These are phyloP conservation scores for Rhineura floridana DNA, from an alignment of 2,113 vertebrate species.

Conservation along the genomic window DNA sequence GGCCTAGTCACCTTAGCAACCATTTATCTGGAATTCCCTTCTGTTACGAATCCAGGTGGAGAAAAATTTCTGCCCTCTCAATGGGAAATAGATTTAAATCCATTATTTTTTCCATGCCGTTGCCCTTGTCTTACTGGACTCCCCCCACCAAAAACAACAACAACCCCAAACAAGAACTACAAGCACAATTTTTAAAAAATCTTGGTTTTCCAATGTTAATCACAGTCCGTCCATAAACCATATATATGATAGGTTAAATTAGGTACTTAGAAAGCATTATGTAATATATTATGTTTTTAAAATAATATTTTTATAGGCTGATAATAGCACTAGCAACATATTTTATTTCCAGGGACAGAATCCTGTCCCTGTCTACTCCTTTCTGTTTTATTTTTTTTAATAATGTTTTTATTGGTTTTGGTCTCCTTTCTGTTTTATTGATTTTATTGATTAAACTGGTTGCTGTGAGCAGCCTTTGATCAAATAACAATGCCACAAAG, in stretches of 20 bases:
- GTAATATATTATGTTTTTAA: neutral
- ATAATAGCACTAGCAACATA: constrained; percentile 7
- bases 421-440: neutral
- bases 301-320: neutral
- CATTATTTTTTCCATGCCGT: no score
- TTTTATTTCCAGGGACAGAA: constrained; percentile 1
- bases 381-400: no score
- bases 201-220: neutral
- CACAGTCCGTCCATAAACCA: neutral
- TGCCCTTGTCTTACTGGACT: no score
- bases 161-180: no score
- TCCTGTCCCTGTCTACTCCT: neutral
- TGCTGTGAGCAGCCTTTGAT: neutral
- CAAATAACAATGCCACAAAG: rapidly evolving
- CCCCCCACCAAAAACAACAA: no score
- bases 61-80: no score
- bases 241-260: neutral
- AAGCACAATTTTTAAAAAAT: neutral
- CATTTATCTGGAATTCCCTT: no score
- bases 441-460: neutral
- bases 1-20: no score
- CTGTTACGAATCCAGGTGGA: no score
- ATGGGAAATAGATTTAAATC: no score
- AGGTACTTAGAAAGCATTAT: neutral
- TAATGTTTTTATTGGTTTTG: no score